A percentile compares a stretch with the other conserved stretches of the same genome.
Conservation (phyloP, 1,140 invertebrate species). For the Stegodyphus mimosarum region DNA sequence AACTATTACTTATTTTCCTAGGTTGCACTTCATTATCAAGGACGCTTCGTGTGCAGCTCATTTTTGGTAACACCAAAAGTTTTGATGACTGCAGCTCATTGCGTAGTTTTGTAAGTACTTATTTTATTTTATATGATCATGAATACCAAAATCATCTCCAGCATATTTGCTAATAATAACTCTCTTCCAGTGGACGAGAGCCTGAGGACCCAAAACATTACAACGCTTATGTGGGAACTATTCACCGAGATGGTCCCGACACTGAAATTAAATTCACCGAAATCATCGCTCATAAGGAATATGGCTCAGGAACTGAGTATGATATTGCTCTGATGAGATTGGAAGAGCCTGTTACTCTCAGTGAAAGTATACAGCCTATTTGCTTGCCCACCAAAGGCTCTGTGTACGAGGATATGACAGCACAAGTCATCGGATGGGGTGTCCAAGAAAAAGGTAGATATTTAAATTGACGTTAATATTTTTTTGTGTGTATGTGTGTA, state of each 20-base stretch:
- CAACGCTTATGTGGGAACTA: conserved; percentile 1
- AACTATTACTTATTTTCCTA: neutral
- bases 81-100: conserved; percentile 5
- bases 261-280: neutral
- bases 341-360: conserved; percentile 73
- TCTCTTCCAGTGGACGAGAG: conserved; percentile 1
- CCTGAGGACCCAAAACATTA: conserved; percentile 8
- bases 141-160: neutral
- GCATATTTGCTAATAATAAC: neutral
- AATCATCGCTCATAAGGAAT: conserved; percentile 5
- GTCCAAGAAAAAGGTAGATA: conserved; percentile 62
- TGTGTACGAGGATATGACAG: conserved; percentile 67
- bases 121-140: neutral
- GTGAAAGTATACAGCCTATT: conserved; percentile 61
- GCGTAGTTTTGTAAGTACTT: conserved; percentile 3
- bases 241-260: conserved; percentile 11
- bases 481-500: too few species aligned
- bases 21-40: conserved; percentile 52
- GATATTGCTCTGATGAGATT: conserved; percentile 82
- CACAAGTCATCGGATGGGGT: conserved; percentile 88
- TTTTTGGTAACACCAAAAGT: neutral
- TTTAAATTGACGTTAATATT: neutral
- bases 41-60: neutral
- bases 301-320: conserved; percentile 52
- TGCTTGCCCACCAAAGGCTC: conserved; percentile 65